Evolutionary conservation across 2,113 vertebrate species (phyloP).

Genomic region (Dasypus novemcinctus): DNA sequence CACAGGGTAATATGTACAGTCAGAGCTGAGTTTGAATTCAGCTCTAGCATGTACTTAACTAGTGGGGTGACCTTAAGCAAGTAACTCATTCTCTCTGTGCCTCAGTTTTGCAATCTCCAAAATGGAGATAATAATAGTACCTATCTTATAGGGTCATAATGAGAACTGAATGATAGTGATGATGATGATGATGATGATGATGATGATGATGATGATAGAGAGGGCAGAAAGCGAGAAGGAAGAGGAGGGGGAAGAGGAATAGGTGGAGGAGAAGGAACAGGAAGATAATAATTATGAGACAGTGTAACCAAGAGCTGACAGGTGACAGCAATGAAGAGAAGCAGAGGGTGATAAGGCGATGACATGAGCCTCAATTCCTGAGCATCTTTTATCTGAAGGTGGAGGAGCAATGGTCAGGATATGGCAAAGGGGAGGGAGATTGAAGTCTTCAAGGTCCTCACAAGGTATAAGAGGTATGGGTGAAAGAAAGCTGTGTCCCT

Average conservation of each 20-base stretch:
- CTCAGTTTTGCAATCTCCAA: neutral
- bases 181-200: neutral
- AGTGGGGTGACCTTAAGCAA: neutral
- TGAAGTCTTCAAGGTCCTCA: neutral
- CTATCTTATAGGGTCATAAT: neutral
- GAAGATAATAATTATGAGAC: neutral
- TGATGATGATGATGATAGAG: too few species aligned
- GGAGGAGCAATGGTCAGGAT: neutral
- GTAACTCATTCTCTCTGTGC: neutral
- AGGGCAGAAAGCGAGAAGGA: too few species aligned
- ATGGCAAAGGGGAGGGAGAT: rapidly evolving
- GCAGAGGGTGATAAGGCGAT: too few species aligned
- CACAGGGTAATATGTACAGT: neutral
- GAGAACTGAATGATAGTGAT: neutral
- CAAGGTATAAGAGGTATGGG: neutral
- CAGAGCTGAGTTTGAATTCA: neutral
- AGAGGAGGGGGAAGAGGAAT: neutral
- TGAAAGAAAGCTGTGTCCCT: neutral
- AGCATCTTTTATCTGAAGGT: neutral
- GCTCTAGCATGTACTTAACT: neutral
- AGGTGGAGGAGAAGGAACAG: neutral
- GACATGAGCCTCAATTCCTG: neutral
- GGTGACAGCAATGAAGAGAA: neutral
- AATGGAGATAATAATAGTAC: neutral
- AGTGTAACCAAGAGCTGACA: neutral